Conservation (phyloP, 2,113 vertebrate species). For the Protomyctophum bolini region DNA sequence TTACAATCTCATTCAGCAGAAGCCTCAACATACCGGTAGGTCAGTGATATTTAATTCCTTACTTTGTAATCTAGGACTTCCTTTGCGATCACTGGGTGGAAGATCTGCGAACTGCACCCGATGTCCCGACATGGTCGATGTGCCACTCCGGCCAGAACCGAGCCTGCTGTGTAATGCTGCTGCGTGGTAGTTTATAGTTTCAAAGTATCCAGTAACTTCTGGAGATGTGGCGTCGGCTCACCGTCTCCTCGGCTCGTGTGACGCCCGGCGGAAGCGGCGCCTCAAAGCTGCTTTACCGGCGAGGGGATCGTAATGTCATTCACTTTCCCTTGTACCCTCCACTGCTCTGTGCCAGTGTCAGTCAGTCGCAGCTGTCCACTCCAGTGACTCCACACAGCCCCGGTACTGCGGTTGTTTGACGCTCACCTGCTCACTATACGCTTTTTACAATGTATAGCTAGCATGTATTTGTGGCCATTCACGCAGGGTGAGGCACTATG, state of each 20-base stretch:
- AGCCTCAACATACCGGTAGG: neutral
- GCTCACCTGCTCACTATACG: slow-evolving; percentile 36
- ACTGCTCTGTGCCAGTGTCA: slow-evolving; percentile 3
- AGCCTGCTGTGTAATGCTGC: slow-evolving; percentile 1
- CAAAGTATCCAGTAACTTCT: slow-evolving; percentile 65
- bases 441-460: slow-evolving; percentile 8
- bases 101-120: slow-evolving; percentile 83
- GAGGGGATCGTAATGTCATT: slow-evolving; percentile 24
- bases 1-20: no score
- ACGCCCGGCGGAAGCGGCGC: slow-evolving; percentile 25
- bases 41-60: slow-evolving; percentile 51
- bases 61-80: slow-evolving; percentile 73
- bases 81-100: slow-evolving; percentile 70
- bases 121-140: slow-evolving; percentile 77
- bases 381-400: slow-evolving; percentile 48
- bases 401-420: slow-evolving; percentile 59
- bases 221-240: neutral
- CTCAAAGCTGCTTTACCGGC: slow-evolving; percentile 1
- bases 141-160: slow-evolving; percentile 30
- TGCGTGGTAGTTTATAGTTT: neutral
- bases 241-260: slow-evolving; percentile 7
- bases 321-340: slow-evolving; percentile 27
- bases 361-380: neutral
- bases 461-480: neutral
- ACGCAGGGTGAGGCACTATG: slow-evolving; percentile 1